Evolutionary conservation across 2,888 invertebrate genomes (phyloP), one percentile per base, ranked within the genome.

Genomic region (Operophtera brumata): DNA sequence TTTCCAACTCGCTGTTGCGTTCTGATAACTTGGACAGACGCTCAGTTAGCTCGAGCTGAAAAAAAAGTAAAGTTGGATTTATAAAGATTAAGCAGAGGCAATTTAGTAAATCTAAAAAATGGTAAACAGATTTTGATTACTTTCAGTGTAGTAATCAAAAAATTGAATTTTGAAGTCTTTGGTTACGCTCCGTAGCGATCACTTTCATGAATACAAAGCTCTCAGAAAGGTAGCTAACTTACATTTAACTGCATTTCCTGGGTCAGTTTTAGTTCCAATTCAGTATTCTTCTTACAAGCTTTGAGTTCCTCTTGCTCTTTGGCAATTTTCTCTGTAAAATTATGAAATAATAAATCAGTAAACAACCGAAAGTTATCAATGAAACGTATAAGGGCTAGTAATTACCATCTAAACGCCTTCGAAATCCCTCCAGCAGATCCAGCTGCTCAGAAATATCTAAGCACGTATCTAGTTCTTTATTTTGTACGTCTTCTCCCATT

Each of bases 221-320:
- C 20, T 20, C 20, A 3, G 2, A 20, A 20, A n/a, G n/a, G n/a
- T 20, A 20, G 8, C 30, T 2, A 42, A 75, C 83, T 76, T 65
- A 87, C 88, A 42, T 86, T 66, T 43, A 81, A 52, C 47, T 82
- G 82, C 20, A 75, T 63, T 73, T 87, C 86, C 28, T 81, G 77
- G 0, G 77, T 74, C 9, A 84, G 51, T 71, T 82, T 84, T 0
- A 65, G 68, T 47, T 86, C 82, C 9, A 84, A 48, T 61, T 82
- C 85, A 5, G 75, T 79, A 48, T 82, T 82, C 60, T 82, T 82
- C 59, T 79, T 80, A 30, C 75, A 73, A 1, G 75, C 84, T 48
- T 82, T 78, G 9, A 81, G 46, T 50, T 81, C 73, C 47, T 82
- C 77, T 34, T 82, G 73, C 47, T 82, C 75, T 54, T 75, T 79